A percentile compares a stretch with the other conserved stretches of the same genome.
phyloP scores from a whole-genome alignment of 1,140 invertebrate genomes.

The Manduca sexta region DNA sequence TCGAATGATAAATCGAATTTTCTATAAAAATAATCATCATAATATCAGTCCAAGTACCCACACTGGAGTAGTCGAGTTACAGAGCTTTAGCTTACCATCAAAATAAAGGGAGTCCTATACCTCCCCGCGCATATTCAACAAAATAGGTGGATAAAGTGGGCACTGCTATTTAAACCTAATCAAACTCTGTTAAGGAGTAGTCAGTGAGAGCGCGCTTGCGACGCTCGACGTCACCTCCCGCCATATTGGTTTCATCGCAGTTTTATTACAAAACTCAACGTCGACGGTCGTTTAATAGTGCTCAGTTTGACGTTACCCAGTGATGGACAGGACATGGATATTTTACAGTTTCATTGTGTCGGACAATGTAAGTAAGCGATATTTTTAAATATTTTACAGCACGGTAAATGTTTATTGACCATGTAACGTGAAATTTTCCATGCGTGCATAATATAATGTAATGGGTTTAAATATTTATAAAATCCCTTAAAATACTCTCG shows the following conservation, averaged over 20 bases:
- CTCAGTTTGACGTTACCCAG: slow-evolving; percentile 49
- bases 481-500: too few species aligned
- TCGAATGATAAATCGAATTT: too few species aligned
- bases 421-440: too few species aligned
- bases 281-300: slow-evolving; percentile 42
- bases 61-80: not conserved
- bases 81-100: not conserved
- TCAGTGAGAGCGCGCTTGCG: slow-evolving; percentile 39
- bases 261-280: slow-evolving; percentile 51
- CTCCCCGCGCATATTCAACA: slow-evolving; percentile 41
- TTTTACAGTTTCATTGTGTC: slow-evolving; percentile 19
- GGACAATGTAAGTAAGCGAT: slow-evolving; percentile 25
- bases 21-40: too few species aligned
- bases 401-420: too few species aligned
- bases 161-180: slow-evolving; percentile 70
- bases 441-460: too few species aligned
- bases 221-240: slow-evolving; percentile 26
- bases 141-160: slow-evolving; percentile 66
- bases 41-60: too few species aligned
- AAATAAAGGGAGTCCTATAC: slow-evolving; percentile 36
- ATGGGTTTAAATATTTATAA: too few species aligned
- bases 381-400: too few species aligned
- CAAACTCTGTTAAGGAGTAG: slow-evolving; percentile 64
- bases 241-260: slow-evolving; percentile 40
- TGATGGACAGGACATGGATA: slow-evolving; percentile 50